These are phyloP conservation scores for Gorsachius goisagi DNA, from an alignment of 2,113 vertebrate genomes.

Conservation along the genomic window DNA sequence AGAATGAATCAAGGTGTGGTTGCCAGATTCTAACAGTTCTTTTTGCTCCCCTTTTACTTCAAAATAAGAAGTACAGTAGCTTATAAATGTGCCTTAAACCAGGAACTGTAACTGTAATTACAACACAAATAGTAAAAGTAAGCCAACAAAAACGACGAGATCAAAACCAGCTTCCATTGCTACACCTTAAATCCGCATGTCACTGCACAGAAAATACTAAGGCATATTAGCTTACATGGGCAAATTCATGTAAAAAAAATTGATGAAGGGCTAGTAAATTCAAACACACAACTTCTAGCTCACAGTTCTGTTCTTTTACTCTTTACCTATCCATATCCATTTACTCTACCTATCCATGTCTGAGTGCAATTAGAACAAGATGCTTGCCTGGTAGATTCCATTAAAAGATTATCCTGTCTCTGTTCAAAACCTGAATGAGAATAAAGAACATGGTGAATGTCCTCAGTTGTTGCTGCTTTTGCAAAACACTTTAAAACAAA, in stretches of 20 bases:
- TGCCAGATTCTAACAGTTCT: constrained; percentile 65
- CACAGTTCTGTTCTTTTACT: not conserved
- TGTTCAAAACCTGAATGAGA: not conserved
- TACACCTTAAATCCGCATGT: not conserved
- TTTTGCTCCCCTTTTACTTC: not conserved
- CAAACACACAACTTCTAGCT: not conserved
- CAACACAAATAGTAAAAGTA: not conserved
- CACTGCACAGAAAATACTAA: not conserved
- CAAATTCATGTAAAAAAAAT: not conserved
- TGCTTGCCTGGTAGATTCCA: not conserved
- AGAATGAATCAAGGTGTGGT: constrained; percentile 77
- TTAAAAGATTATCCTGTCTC: not conserved
- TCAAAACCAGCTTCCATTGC: not conserved
- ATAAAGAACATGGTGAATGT: not conserved
- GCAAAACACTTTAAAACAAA: not conserved
- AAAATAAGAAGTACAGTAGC: constrained; percentile 21
- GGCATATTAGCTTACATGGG: not conserved
- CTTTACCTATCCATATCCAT: not conserved
- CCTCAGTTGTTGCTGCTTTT: not conserved
- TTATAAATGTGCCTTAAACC: not conserved
- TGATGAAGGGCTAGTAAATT: not conserved
- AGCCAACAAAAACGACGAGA: not conserved
- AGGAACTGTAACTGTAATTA: constrained; percentile 13
- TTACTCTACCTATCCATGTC: not conserved
- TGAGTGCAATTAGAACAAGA: not conserved